These are phyloP conservation scores for Hyles lineata DNA, from an alignment of 2,888 invertebrate species.

Conservation along the genomic window DNA sequence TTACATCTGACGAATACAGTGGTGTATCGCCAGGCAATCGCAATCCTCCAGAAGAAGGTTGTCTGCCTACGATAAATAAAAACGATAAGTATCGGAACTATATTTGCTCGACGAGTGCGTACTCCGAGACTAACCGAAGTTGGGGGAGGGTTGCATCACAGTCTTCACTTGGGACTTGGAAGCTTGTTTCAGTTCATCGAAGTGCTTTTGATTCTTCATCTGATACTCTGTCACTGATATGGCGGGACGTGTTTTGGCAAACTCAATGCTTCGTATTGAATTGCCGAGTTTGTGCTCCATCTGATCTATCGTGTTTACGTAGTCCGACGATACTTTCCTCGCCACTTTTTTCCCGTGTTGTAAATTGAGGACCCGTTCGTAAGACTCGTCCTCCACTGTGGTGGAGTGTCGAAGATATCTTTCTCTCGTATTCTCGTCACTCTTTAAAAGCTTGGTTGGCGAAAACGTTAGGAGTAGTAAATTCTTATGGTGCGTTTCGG, in stretches of 20 bases:
- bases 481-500: conserved; percentile 47
- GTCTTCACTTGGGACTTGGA: conserved; percentile 30
- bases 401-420: conserved; percentile 48
- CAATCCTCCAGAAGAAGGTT: conserved; percentile 40
- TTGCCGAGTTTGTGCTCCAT: conserved; percentile 52
- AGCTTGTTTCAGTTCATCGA: conserved; percentile 40
- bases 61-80: conserved; percentile 3
- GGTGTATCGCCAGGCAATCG: conserved; percentile 59
- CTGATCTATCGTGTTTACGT: conserved; percentile 66
- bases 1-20: conserved; percentile 50
- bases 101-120: background rate
- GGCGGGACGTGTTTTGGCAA: conserved; percentile 62
- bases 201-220: conserved; percentile 56
- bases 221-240: conserved; percentile 66
- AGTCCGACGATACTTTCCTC: conserved; percentile 72
- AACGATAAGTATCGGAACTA: background rate
- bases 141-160: conserved; percentile 31
- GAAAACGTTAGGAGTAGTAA: conserved; percentile 54
- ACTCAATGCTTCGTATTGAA: conserved; percentile 66
- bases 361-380: conserved; percentile 58
- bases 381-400: conserved; percentile 45
- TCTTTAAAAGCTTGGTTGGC: conserved; percentile 44
- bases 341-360: conserved; percentile 63
- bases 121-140: conserved; percentile 33
- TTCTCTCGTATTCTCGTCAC: conserved; percentile 48